phyloP scores from a whole-genome alignment of 1,140 invertebrate genomes.

The Diploscapter pachys region DNA sequence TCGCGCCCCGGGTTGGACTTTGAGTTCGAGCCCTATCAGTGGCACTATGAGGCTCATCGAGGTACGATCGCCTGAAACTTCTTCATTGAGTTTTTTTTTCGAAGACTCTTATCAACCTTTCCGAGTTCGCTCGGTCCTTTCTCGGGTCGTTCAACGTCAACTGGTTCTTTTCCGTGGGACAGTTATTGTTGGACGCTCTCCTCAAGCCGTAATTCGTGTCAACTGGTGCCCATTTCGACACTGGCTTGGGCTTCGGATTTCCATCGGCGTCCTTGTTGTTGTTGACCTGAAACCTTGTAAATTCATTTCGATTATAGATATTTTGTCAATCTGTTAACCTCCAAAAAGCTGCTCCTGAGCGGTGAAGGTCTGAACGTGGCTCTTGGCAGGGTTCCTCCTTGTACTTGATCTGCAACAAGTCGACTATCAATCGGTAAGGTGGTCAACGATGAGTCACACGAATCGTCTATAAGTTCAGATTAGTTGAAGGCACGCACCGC shows the following conservation, averaged over 20 bases:
- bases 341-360: neutral
- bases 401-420: no score
- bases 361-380: slow-evolving; percentile 6
- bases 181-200: neutral
- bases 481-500: no score
- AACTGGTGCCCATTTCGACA: slow-evolving; percentile 11
- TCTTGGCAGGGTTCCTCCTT: neutral
- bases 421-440: no score
- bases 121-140: no score
- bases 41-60: no score
- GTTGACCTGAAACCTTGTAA: slow-evolving; percentile 3
- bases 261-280: slow-evolving; percentile 5
- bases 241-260: neutral
- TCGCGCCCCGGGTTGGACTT: neutral
- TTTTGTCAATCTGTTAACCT: neutral
- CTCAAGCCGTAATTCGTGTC: slow-evolving; percentile 4
- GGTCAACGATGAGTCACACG: no score
- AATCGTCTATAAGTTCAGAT: no score
- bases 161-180: no score
- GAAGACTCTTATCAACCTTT: no score
- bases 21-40: slow-evolving; percentile 1
- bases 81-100: no score
- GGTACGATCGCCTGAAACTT: no score
- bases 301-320: neutral
- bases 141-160: no score